Percentiles rank a stretch among this genome's conserved stretches.
Evolutionary conservation across 1,140 invertebrate species (phyloP).

Genomic region (Ostrea denselamellosa): DNA sequence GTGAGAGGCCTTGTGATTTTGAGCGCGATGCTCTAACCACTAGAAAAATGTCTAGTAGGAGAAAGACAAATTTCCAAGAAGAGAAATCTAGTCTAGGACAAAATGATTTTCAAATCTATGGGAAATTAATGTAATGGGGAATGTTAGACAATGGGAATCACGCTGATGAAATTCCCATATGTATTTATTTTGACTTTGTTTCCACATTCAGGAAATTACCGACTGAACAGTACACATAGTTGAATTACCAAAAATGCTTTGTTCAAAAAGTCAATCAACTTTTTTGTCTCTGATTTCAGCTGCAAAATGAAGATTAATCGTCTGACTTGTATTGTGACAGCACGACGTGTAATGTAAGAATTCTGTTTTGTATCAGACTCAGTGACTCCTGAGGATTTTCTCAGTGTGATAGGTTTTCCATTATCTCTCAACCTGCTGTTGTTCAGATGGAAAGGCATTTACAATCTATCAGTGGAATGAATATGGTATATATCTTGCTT

Average conservation of each 20-base stretch:
- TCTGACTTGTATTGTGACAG: neutral
- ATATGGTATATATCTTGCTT: neutral
- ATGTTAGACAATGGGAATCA: no score
- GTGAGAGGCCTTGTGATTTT: no score
- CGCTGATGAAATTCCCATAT: no score
- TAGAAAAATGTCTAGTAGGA: no score
- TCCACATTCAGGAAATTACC: neutral
- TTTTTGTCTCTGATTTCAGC: neutral
- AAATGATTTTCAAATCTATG: no score
- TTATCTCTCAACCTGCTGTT: neutral
- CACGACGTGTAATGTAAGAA: neutral
- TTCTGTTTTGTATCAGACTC: neutral
- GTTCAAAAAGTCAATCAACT: neutral
- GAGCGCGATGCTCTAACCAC: no score
- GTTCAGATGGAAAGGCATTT: neutral
- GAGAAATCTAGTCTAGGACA: no score
- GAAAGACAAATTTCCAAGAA: no score
- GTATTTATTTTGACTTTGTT: neutral
- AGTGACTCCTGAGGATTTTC: neutral
- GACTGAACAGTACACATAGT: neutral
- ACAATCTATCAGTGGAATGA: neutral
- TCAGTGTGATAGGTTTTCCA: constrained; percentile 7
- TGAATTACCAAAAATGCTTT: neutral
- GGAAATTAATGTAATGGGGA: no score
- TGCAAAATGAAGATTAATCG: constrained; percentile 3